These are phyloP conservation scores for Thera britannica DNA, from an alignment of 2,888 invertebrate species.

Conservation along the genomic window DNA sequence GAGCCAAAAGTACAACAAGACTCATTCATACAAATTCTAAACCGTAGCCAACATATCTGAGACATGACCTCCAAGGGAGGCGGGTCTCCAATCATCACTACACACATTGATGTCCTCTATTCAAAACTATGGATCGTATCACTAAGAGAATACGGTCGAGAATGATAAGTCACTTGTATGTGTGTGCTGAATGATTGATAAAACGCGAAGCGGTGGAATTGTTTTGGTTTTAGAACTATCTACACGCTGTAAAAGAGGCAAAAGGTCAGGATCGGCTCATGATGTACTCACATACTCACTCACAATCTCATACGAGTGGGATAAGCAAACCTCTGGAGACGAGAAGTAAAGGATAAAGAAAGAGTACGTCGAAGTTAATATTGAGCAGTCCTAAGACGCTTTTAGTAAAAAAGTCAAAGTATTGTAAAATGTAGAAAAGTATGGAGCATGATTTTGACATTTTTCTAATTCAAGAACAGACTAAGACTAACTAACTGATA, in stretches of 20 bases:
- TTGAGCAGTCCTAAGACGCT: too few species aligned
- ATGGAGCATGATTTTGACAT: too few species aligned
- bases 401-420: too few species aligned
- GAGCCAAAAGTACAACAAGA: conserved; percentile 36
- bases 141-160: conserved; percentile 34
- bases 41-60: conserved; percentile 51
- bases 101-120: conserved; percentile 32
- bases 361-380: too few species aligned
- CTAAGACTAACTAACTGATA: too few species aligned
- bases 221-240: conserved; percentile 50
- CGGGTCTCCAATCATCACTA: conserved; percentile 50
- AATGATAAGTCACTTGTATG: conserved; percentile 29
- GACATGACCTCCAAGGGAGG: conserved; percentile 65
- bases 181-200: conserved; percentile 52
- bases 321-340: not conserved
- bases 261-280: conserved; percentile 15
- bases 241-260: conserved; percentile 21
- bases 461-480: too few species aligned
- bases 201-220: conserved; percentile 60
- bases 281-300: not conserved
- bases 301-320: not conserved
- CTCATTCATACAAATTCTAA: conserved; percentile 61
- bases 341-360: not conserved
- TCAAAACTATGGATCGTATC: conserved; percentile 11
- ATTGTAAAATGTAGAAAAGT: too few species aligned